Evolutionary conservation across 2,888 invertebrate genomes (phyloP), one percentile per base, ranked within the genome.

Genomic region (Podabrus alpinus): DNA sequence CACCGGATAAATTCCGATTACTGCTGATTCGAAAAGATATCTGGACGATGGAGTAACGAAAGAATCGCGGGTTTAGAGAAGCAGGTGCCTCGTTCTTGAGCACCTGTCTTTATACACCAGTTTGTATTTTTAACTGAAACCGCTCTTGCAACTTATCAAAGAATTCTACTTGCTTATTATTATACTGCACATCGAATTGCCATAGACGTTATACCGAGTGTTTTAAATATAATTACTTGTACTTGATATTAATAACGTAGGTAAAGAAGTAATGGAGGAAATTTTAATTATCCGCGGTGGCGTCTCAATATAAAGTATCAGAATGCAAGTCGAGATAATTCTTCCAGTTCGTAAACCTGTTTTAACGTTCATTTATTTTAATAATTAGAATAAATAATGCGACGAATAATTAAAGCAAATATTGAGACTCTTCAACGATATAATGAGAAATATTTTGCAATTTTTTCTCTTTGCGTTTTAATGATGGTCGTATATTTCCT

Each of bases 111-210:
- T 69, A 71, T 78, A 82, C 82, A 82, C 82, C 81, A 82, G 82
- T 82, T 81, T 82, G 77, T 79, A 82, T 82, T 82, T 82, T 82
- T 80, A 81, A 75, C 76, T 66, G 74, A 81, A 82, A 81, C 82
- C 81, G 82, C 82, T 81, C 81, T 79, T 81, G 80, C 82, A 80
- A 80, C 80, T 80, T 78, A 78, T 77, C 75, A 75, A 75, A 72
- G 71, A 17, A 66, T 73, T 73, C 68, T 73, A 68, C 66, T 73
- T 64, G 71, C 73, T 76, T 76, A 76, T 76, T 76, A 45, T 45
- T 45, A 45, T 45, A 73, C 60, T 67, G 70, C 68, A 76, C 73
- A 73, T 76, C 71, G 64, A 69, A 29, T 59, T 29, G 66, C 67
- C 68, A 73, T 73, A 62, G 66, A 75, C 69, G 15, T 59, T 75